These are phyloP conservation scores for Heliconius hermathena DNA, from an alignment of 1,140 invertebrate genomes.

Conservation along the genomic window DNA sequence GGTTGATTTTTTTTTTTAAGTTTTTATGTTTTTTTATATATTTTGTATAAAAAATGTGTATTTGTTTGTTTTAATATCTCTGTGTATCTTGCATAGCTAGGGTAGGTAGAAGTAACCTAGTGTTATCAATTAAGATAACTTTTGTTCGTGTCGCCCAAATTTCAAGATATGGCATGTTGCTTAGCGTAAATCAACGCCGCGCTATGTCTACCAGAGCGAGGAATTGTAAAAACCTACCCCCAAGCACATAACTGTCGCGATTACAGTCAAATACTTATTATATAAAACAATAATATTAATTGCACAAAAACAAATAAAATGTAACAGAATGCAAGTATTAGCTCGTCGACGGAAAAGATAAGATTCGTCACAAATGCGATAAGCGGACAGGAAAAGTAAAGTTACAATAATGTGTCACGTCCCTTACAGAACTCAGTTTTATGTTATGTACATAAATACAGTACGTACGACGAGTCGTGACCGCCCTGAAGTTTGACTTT, in stretches of 20 bases:
- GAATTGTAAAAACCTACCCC: background rate
- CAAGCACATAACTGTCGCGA: background rate
- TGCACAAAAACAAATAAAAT: conserved; percentile 1
- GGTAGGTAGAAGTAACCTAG: too few species aligned
- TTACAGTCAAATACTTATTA: background rate
- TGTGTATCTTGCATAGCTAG: too few species aligned
- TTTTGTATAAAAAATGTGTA: too few species aligned
- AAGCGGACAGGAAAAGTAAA: conserved; percentile 30
- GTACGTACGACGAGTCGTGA: too few species aligned
- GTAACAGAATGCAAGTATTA: conserved; percentile 2
- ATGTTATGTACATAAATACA: background rate
- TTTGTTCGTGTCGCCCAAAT: too few species aligned
- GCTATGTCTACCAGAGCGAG: background rate
- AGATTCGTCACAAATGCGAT: conserved; percentile 36
- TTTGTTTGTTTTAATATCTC: too few species aligned
- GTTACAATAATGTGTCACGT: conserved; percentile 36
- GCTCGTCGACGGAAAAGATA: conserved; percentile 37
- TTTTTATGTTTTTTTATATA: too few species aligned
- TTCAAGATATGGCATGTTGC: too few species aligned
- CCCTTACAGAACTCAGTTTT: conserved; percentile 11
- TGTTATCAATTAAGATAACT: too few species aligned
- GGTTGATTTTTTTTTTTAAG: background rate
- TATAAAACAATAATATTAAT: background rate
- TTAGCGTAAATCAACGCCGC: too few species aligned
- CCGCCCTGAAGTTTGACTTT: too few species aligned